These are phyloP conservation scores for Lydus trimaculatus DNA, from an alignment of 2,888 invertebrate genomes.

Conservation along the genomic window DNA sequence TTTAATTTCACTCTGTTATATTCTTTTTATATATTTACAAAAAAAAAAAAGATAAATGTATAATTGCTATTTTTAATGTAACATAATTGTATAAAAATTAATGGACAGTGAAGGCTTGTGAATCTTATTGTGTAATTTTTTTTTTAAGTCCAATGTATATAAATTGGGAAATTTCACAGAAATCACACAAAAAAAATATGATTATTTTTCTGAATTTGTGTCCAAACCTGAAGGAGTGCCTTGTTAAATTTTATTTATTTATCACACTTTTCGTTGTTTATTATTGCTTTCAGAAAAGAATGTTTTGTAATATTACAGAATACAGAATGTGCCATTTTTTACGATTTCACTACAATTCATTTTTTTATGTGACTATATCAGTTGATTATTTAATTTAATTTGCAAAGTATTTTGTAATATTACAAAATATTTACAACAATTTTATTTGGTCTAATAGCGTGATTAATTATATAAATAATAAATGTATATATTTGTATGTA, in stretches of 20 bases:
- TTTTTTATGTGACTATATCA: conserved; percentile 4
- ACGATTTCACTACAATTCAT: conserved; percentile 5
- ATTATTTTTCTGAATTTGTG: conserved; percentile 30
- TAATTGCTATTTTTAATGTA: neutral
- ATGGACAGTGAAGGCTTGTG: conserved; percentile 52
- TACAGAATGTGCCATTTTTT: conserved; percentile 33
- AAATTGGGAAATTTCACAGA: conserved; percentile 41
- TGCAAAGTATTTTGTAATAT: conserved; percentile 22
- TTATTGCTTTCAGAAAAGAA: conserved; percentile 27
- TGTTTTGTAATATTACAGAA: conserved; percentile 27
- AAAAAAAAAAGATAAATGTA: no score
- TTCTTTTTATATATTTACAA: neutral
- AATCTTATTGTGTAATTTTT: conserved; percentile 43
- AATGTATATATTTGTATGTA: conserved; percentile 49
- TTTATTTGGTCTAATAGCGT: conserved; percentile 39
- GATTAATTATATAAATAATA: conserved; percentile 21
- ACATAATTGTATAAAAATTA: conserved; percentile 12
- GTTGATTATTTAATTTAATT: neutral
- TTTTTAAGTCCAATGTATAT: conserved; percentile 50
- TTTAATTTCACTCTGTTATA: neutral
- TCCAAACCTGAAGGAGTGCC: conserved; percentile 56
- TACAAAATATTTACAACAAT: conserved; percentile 28
- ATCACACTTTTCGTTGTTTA: conserved; percentile 15
- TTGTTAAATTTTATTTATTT: conserved; percentile 45
- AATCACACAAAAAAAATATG: conserved; percentile 22